Conservation (phyloP, 1,140 invertebrate species). For the Nasonia vitripennis region DNA sequence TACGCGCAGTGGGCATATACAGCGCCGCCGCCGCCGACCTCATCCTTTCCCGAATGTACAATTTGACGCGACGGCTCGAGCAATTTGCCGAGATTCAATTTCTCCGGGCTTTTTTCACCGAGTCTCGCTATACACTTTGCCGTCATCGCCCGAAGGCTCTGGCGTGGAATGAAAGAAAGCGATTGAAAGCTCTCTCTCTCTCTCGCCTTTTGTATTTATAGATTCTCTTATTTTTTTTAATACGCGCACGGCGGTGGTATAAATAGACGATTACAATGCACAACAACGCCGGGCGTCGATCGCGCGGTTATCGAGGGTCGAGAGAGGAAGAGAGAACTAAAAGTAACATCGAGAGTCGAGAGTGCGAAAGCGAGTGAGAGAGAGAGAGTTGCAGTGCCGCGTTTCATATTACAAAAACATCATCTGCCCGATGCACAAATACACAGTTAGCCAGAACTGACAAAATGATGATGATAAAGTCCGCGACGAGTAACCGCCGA, state of each 20-base stretch:
- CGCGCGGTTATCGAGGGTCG: too few species aligned
- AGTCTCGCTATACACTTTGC: too few species aligned
- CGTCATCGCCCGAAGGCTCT: background rate
- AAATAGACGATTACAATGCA: too few species aligned
- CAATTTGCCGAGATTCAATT: background rate
- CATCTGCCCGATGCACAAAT: slow-evolving; percentile 8
- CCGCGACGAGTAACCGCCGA: background rate
- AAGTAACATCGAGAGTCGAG: slow-evolving; percentile 6
- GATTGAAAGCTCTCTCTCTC: background rate
- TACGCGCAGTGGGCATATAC: too few species aligned
- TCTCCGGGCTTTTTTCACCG: background rate
- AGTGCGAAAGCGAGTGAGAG: background rate
- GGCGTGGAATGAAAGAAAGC: background rate
- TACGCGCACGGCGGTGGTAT: too few species aligned
- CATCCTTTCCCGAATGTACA: background rate
- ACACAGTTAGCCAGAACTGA: slow-evolving; percentile 20
- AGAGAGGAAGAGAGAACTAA: background rate
- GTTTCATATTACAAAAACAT: slow-evolving; percentile 42
- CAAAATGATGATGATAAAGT: slow-evolving; percentile 37
- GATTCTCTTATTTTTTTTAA: too few species aligned
- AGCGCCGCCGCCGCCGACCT: background rate
- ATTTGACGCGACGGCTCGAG: background rate
- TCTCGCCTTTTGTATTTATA: background rate
- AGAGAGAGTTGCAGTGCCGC: background rate
- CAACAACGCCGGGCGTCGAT: too few species aligned